phyloP scores from a whole-genome alignment of 2,888 invertebrate genomes.

The Helobdella robusta region DNA sequence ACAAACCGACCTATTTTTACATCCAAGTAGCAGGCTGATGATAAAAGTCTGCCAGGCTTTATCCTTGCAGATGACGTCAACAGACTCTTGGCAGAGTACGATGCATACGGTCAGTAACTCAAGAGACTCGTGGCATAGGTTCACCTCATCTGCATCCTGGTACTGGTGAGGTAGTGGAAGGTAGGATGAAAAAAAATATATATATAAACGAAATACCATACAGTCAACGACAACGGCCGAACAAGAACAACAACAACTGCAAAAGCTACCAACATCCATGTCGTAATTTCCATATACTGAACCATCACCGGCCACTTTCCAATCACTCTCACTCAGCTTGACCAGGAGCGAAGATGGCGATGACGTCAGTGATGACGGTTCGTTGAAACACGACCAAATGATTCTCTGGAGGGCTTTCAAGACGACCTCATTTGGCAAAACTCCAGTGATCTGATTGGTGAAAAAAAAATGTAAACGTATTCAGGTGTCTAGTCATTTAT shows the following conservation, averaged over 20 bases:
- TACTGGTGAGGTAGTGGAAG: constrained; percentile 33
- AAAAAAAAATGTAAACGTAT: neutral
- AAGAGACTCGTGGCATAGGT: constrained; percentile 79
- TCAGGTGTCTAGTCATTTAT: neutral
- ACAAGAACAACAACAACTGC: too few relatives aligned
- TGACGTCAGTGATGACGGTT: neutral
- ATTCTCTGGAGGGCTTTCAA: constrained; percentile 66
- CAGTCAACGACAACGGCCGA: too few relatives aligned
- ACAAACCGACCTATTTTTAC: constrained; percentile 56
- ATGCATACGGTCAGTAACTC: constrained; percentile 82
- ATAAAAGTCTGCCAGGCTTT: constrained; percentile 78
- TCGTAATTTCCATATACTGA: constrained; percentile 12
- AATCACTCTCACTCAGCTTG: neutral
- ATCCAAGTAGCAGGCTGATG: constrained; percentile 74
- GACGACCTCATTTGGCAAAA: constrained; percentile 64
- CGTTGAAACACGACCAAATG: constrained; percentile 58
- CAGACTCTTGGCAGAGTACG: constrained; percentile 74
- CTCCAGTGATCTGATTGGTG: constrained; percentile 45
- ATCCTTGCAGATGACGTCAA: constrained; percentile 71
- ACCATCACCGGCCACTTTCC: neutral
- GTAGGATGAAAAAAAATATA: neutral
- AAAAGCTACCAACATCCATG: neutral
- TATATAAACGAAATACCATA: neutral
- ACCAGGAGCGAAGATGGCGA: neutral
- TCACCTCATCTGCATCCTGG: constrained; percentile 47